Evolutionary conservation across 1,140 invertebrate genomes (phyloP).

Genomic region (Drosophila carrolli): DNA sequence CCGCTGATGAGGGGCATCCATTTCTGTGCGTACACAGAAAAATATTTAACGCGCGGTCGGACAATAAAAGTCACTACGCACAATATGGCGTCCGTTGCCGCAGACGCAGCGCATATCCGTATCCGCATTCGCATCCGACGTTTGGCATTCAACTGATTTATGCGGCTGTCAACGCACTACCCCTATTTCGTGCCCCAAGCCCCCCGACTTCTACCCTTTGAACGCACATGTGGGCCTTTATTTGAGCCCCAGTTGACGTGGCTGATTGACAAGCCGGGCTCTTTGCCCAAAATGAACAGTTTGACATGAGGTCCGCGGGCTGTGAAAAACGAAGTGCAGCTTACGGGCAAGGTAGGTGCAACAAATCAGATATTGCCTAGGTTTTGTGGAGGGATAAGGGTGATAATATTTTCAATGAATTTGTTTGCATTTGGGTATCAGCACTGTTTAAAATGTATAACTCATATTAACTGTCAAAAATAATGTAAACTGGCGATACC

Average conservation of each 20-base stretch:
- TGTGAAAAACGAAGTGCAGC: slow-evolving; percentile 1
- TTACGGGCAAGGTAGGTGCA: background rate
- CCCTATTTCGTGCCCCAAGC: slow-evolving; percentile 5
- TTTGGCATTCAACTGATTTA: slow-evolving; percentile 73
- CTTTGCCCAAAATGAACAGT: slow-evolving; percentile 75
- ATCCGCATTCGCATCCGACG: slow-evolving; percentile 32
- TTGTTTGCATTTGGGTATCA: background rate
- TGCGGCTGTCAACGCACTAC: slow-evolving; percentile 61
- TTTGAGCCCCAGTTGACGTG: slow-evolving; percentile 33
- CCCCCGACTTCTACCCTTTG: background rate
- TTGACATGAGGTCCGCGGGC: slow-evolving; percentile 58
- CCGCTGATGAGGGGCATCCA: slow-evolving; percentile 21
- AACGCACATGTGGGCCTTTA: slow-evolving; percentile 32
- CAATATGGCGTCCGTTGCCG: slow-evolving; percentile 39
- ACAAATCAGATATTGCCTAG: slow-evolving; percentile 22
- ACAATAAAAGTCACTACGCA: slow-evolving; percentile 60
- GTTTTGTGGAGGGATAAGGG: background rate
- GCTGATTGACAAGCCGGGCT: slow-evolving; percentile 76
- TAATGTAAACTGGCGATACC: too few relatives aligned
- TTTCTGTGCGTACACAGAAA: slow-evolving; percentile 40
- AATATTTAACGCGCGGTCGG: slow-evolving; percentile 61
- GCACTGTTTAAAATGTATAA: too few relatives aligned
- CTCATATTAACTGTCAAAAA: too few relatives aligned
- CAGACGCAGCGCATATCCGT: slow-evolving; percentile 12
- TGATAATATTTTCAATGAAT: slow-evolving; percentile 4